Evolutionary conservation across 2,797 vertebrate genomes (phyloP).

Genomic region (Sandelia bainsii): DNA sequence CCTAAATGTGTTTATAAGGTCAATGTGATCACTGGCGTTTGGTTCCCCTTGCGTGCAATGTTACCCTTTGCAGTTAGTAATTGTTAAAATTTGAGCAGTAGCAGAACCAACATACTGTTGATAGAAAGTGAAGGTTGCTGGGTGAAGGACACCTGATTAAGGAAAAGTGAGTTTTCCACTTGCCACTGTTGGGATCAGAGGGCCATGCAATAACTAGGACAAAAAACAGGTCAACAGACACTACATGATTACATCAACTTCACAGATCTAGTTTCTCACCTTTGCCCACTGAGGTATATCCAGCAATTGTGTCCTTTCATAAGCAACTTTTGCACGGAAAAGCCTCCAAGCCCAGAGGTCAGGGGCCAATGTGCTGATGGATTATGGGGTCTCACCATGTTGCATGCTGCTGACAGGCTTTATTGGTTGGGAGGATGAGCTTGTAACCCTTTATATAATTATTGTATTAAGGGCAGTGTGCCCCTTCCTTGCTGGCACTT

Average conservation of each 20-base stretch:
- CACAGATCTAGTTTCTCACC: constrained; percentile 81
- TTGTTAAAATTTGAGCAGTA: not conserved
- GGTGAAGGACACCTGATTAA: constrained; percentile 28
- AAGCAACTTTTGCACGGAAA: constrained; percentile 88
- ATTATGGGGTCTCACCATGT: constrained; percentile 95
- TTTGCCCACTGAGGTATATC: constrained; percentile 72
- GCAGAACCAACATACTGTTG: constrained; percentile 1
- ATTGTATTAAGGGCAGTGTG: constrained; percentile 97
- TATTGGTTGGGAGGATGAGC: constrained; percentile 98
- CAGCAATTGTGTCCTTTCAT: constrained; percentile 82
- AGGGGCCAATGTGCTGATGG: constrained; percentile 97
- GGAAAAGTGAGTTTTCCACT: constrained; percentile 38
- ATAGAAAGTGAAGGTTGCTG: not conserved
- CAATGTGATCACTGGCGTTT: constrained; percentile 3
- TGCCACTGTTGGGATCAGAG: constrained; percentile 7
- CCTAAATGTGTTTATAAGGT: constrained; percentile 20
- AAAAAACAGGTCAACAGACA: constrained; percentile 56
- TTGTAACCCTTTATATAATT: constrained; percentile 99
- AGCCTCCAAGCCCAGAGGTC: constrained; percentile 92
- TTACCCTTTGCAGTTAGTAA: not conserved
- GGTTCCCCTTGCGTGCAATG: constrained; percentile 2
- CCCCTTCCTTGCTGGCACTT: constrained; percentile 91
- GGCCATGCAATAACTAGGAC: constrained; percentile 39
- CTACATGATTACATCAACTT: constrained; percentile 69
- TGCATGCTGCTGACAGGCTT: constrained; percentile 95